Evolutionary conservation across 2,888 invertebrate species (phyloP).

Genomic region (Hoplodrina ambigua): DNA sequence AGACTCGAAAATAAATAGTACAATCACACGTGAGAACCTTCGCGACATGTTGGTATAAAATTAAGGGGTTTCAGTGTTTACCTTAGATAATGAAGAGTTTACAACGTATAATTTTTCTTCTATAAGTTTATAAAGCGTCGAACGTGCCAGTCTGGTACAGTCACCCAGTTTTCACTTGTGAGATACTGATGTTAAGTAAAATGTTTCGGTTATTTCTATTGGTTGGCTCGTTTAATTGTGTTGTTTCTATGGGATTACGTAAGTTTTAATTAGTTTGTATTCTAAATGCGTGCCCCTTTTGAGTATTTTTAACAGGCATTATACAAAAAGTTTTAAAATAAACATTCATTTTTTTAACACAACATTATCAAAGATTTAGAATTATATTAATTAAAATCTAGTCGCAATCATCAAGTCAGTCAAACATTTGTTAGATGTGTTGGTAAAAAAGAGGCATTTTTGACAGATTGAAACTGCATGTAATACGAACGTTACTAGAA

Average conservation of each 20-base stretch:
- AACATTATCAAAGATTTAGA: no score
- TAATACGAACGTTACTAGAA: no score
- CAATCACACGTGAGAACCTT: slow-evolving; percentile 42
- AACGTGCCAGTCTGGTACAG: slow-evolving; percentile 61
- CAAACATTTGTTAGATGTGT: no score
- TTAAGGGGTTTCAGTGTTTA: slow-evolving; percentile 63
- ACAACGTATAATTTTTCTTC: slow-evolving; percentile 74
- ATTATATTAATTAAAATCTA: no score
- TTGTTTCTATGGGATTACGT: slow-evolving; percentile 72
- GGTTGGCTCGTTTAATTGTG: slow-evolving; percentile 62
- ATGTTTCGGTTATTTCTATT: slow-evolving; percentile 65
- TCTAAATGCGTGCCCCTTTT: neutral
- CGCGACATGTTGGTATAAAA: slow-evolving; percentile 63
- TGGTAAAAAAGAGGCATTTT: no score
- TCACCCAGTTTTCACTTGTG: slow-evolving; percentile 63
- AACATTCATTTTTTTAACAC: no score
- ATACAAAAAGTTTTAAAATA: no score
- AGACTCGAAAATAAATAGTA: slow-evolving; percentile 11
- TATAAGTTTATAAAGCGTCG: slow-evolving; percentile 75
- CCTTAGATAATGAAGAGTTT: slow-evolving; percentile 72
- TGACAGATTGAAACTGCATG: no score
- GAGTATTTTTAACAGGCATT: no score
- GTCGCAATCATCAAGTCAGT: no score
- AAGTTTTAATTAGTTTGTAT: slow-evolving; percentile 69
- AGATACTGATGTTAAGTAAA: slow-evolving; percentile 61